Base-by-base conservation (phyloP, 2,888 invertebrate genomes). In the Podotricha telesiphe region DNA sequence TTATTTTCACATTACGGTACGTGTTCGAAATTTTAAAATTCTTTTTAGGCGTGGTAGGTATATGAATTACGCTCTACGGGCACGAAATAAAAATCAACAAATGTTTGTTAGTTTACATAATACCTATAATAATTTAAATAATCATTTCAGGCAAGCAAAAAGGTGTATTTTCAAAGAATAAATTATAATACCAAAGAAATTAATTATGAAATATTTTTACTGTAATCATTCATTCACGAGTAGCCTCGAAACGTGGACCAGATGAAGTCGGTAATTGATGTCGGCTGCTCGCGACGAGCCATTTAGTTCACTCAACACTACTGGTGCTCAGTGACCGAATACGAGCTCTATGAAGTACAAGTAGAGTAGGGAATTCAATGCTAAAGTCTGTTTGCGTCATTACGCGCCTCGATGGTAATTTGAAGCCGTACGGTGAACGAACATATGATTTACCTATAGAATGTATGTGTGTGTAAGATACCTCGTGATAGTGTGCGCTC, bases 211-310 rank as follows among this genome's bases (percentile, higher is more conserved):
- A 19, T 48, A 48, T 48, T 34, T 62, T 48, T 48, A 48, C 61
- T 47, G 62, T 67, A 67, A 53, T 61, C 61, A 53, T 45, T 61
- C 59, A 67, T 67, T 67, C 67, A 67, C 68, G 70, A 56, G 62
- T 55, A 69, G 67, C 70, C 63, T 66, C 70, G 40, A 73, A 77
- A 76, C 75, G 55, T 55, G 71, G 72, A 72, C 84, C 83, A 86
- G 86, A 88, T 86, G 85, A 82, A 86, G 81, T 79, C 80, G 80
- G 81, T 89, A 91, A 92, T 91, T 91, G 90, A 89, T 86, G 88
- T 85, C 83, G 81, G 80, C 81, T 82, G 84, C 78, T 78, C 75
- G 80, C 80, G 79, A 79, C 78, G 75, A 84, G 82, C 86, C 85
- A 88, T 89, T 88, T 85, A 86, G 83, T 82, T 84, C 84, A 83